Conservation (phyloP, 2,888 invertebrate genomes). For the Notodonta dromedarius region DNA sequence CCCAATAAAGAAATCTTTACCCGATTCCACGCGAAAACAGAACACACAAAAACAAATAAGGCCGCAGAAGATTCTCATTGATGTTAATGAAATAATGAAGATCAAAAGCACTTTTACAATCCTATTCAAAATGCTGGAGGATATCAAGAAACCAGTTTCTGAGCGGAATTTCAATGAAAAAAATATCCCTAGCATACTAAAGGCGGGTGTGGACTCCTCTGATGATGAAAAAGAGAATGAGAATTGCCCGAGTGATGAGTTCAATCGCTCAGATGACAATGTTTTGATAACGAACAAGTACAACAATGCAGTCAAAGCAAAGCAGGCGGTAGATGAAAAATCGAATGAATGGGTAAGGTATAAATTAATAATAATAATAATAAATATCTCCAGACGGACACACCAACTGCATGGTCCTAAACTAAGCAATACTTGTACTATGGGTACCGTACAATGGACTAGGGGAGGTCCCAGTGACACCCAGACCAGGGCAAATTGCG, state of each 20-base stretch:
- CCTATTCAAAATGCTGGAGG: constrained; percentile 52
- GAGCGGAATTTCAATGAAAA: background rate
- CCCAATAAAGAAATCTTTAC: constrained; percentile 47
- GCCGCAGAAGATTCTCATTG: constrained; percentile 35
- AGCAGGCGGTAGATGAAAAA: background rate
- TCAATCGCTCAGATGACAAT: constrained; percentile 55
- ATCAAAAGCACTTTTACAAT: constrained; percentile 53
- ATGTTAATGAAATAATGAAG: constrained; percentile 45
- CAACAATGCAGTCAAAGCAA: constrained; percentile 23
- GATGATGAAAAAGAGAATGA: constrained; percentile 26
- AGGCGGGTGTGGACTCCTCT: constrained; percentile 10
- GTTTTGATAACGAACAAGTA: constrained; percentile 59
- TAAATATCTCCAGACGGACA: too few species aligned
- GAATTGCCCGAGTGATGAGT: constrained; percentile 40
- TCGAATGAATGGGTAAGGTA: constrained; percentile 47
- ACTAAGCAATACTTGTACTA: too few species aligned
- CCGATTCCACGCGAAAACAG: constrained; percentile 56
- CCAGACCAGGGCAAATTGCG: too few species aligned
- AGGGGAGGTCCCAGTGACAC: too few species aligned
- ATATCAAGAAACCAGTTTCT: constrained; percentile 42
- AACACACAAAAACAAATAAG: constrained; percentile 22
- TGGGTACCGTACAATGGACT: too few species aligned
- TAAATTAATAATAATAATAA: background rate
- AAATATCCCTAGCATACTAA: constrained; percentile 9
- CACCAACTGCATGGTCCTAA: too few species aligned